Conservation (phyloP, 2,888 invertebrate genomes). For the Amblyjoppa fuscipennis region DNA sequence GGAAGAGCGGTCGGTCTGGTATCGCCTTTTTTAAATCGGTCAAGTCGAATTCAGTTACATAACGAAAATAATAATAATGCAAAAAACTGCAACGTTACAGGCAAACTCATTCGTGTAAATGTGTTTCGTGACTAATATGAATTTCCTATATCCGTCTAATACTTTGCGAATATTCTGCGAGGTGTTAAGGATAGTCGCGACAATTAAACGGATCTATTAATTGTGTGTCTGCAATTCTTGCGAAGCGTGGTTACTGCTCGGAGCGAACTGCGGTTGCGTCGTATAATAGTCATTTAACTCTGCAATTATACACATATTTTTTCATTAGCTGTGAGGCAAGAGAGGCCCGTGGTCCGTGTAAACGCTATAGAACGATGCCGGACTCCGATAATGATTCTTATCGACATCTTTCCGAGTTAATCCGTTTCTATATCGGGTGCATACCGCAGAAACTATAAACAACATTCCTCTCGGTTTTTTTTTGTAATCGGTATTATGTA, state of each 20-base stretch:
- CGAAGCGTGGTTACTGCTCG: neutral
- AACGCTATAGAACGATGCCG: neutral
- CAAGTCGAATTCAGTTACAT: neutral
- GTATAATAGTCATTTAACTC: neutral
- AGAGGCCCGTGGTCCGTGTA: neutral
- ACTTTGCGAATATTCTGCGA: neutral
- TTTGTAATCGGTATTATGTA: neutral
- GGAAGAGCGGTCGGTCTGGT: neutral
- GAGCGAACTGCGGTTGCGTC: neutral
- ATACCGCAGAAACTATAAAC: neutral
- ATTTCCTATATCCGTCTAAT: constrained; percentile 1
- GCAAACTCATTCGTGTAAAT: neutral
- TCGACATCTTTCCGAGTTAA: neutral
- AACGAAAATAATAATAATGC: neutral
- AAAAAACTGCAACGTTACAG: neutral
- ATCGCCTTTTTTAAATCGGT: neutral
- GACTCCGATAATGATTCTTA: constrained; percentile 4
- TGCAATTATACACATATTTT: neutral
- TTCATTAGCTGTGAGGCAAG: neutral
- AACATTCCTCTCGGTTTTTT: constrained; percentile 5
- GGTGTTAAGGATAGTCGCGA: constrained; percentile 1
- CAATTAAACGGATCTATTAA: neutral
- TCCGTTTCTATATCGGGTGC: constrained; percentile 22
- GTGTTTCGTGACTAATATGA: constrained; percentile 5
- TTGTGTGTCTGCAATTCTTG: neutral